Evolutionary conservation across 1,140 invertebrate genomes (phyloP), one percentile per base, ranked within the genome.

Genomic region (Euura saliciscinereae): DNA sequence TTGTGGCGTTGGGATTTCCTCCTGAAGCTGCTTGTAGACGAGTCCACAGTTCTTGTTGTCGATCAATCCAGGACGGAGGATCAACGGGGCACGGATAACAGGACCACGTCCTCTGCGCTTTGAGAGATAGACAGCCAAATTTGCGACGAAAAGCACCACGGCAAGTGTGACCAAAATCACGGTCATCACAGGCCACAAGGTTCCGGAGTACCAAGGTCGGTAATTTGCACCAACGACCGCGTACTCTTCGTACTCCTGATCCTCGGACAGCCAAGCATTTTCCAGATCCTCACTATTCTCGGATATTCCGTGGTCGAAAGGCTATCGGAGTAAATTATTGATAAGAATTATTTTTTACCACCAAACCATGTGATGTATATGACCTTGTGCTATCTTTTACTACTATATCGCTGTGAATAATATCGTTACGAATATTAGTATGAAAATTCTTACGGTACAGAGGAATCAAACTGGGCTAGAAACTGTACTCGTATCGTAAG

Each of bases 1-100:
- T 11, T 86, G 83, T 1, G 86, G 85, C 0, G 85, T 88, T 1
- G 84, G 78, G 65, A 88, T 85, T 76, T 88, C 86, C 70, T 87
- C 86, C 43, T 88, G 81, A 79, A 90, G 83, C 68, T 89, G 76
- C 78, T 90, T 89, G 71, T 90, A 90, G 0, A 89, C 89, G 44
- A 79, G 78, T 7, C 85, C 85, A 70, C 86, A 87, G 51, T 87
- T 87, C 74, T 87, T 88, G 71, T 83, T 86, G 70, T 86, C 85
- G 6, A 79, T 76, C 11, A 87, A 77, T 43, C 84, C 82, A 64
- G 80, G 84, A 43, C 85, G 82, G 3, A 86, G 78, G 4, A 87
- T 87, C 80, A 87, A 77, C 2, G 85, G 85, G 5, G 83, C 81
- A 71, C 86, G 82, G 43, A 87, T 80, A 0, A 86, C 85, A 0